phyloP scores from a whole-genome alignment of 2,888 invertebrate species.

The Microplitis deprimator region DNA sequence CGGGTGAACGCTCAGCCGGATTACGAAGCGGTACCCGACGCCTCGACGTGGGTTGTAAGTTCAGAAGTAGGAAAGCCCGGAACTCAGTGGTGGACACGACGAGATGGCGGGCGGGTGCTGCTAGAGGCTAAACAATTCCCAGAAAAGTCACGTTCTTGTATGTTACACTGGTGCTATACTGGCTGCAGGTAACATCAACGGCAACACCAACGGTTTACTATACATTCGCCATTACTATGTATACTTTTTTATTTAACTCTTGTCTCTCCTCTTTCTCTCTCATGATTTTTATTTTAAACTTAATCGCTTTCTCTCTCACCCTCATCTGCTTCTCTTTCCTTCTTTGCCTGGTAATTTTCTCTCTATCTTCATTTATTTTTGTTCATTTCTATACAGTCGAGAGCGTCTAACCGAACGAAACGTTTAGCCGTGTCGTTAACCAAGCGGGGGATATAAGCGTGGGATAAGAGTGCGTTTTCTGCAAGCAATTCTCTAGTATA shows the following conservation, averaged over 20 bases:
- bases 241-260: neutral
- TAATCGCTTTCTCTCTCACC: neutral
- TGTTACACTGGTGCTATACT: conserved; percentile 20
- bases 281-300: neutral
- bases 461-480: conserved; percentile 37
- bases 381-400: conserved; percentile 15
- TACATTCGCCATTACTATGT: conserved; percentile 10
- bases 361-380: conserved; percentile 1
- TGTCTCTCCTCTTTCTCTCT: neutral
- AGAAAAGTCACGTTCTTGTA: conserved; percentile 36
- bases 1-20: conserved; percentile 38
- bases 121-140: conserved; percentile 27
- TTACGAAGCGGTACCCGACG: conserved; percentile 32
- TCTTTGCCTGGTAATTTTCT: conserved; percentile 4
- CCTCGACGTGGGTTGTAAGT: conserved; percentile 35
- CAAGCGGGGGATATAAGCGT: conserved; percentile 32
- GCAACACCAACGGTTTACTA: neutral
- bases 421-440: conserved; percentile 42
- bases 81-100: conserved; percentile 23
- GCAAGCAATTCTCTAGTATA: conserved; percentile 14
- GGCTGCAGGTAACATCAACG: neutral
- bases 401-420: conserved; percentile 20
- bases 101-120: conserved; percentile 24
- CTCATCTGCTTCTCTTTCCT: neutral
- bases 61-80: conserved; percentile 30